Evolutionary conservation across 1,140 invertebrate genomes (phyloP).

Genomic region (Batillaria attramentaria): DNA sequence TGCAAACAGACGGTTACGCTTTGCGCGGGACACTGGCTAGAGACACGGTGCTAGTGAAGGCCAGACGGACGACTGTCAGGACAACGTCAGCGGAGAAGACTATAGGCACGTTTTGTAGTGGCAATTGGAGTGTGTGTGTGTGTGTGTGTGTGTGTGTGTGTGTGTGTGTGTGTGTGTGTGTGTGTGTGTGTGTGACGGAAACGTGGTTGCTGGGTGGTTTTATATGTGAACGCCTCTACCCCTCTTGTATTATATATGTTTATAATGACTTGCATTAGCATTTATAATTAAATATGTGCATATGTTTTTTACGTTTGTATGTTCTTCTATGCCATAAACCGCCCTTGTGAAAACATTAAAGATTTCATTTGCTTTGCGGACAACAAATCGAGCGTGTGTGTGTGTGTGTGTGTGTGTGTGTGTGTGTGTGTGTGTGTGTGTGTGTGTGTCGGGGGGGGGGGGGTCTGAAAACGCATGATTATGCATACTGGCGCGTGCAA

Average conservation of each 20-base stretch:
- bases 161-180: neutral
- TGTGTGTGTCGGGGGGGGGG: neutral
- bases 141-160: constrained; percentile 17
- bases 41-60: neutral
- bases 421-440: constrained; percentile 1
- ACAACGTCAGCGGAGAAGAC: no score
- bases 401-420: constrained; percentile 1
- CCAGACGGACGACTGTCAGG: neutral
- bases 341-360: no score
- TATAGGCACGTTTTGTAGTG: neutral
- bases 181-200: neutral
- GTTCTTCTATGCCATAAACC: no score
- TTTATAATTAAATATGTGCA: no score
- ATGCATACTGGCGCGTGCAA: no score
- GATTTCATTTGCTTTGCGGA: neutral
- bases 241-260: no score
- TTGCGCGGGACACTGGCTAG: no score
- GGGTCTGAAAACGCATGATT: no score
- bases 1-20: no score
- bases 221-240: no score
- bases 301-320: neutral
- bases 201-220: no score
- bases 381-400: neutral
- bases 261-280: no score
- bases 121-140: constrained; percentile 1